These are phyloP conservation scores for Zaprionus ghesquierei DNA, from an alignment of 1,140 invertebrate genomes.

Conservation along the genomic window DNA sequence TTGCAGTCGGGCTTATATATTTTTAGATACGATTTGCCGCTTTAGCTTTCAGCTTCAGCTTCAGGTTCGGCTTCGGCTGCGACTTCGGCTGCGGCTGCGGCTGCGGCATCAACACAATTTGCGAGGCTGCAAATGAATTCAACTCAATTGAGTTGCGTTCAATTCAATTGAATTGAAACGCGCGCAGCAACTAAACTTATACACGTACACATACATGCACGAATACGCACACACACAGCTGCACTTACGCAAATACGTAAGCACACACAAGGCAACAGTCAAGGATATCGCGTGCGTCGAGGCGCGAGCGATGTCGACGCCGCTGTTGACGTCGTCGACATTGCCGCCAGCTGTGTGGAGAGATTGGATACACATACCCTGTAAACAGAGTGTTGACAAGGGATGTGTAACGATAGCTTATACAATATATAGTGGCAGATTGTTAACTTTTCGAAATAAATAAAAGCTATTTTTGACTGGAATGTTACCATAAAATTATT, in stretches of 20 bases:
- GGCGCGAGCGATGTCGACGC: slow-evolving; percentile 11
- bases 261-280: slow-evolving; percentile 53
- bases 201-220: slow-evolving; percentile 8
- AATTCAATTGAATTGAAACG: slow-evolving; percentile 23
- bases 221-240: neutral
- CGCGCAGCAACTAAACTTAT: slow-evolving; percentile 11
- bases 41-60: too few species aligned
- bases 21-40: slow-evolving; percentile 6
- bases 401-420: neutral
- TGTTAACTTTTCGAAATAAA: too few species aligned
- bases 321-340: slow-evolving; percentile 16
- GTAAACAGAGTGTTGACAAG: neutral
- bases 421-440: too few species aligned
- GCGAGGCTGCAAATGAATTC: slow-evolving; percentile 17
- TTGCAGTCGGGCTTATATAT: slow-evolving; percentile 13
- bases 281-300: slow-evolving; percentile 53
- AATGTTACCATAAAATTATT: too few species aligned
- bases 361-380: slow-evolving; percentile 36
- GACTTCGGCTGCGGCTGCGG: neutral
- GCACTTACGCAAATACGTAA: slow-evolving; percentile 32
- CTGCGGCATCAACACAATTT: neutral
- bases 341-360: slow-evolving; percentile 26
- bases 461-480: too few species aligned
- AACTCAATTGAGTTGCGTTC: slow-evolving; percentile 22
- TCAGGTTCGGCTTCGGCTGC: too few species aligned